Evolutionary conservation across 2,888 invertebrate genomes (phyloP), one percentile per base, ranked within the genome.

Genomic region (Hedya salicella): DNA sequence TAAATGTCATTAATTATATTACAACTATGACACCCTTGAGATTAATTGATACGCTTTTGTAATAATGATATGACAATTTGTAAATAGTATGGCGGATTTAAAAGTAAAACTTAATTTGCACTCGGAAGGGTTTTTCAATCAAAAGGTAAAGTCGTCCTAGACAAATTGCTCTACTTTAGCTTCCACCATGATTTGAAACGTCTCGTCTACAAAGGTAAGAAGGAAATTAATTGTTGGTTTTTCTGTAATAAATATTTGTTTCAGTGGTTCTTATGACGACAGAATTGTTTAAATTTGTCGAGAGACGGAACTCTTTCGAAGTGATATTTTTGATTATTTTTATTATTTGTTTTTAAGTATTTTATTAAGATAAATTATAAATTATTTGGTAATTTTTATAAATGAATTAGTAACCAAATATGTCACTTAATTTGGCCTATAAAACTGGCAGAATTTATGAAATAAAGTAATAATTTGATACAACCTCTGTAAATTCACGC

Each of bases 241-340:
- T 74, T 59, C 48, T 67, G 71, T 73, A 73, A 76, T 78, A 82
- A 82, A 82, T 82, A 81, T 82, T 84, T 83, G 78, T 77, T 74
- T 75, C 71, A 74, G 79, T 71, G 77, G 77, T 71, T 59, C 39
- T 59, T 59, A 67, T 69, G 74, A 75, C 73, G 76, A 79, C 78
- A 32, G 19, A 14, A 48, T 59, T 48, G 56, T 56, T 44, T 56
- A 56, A 56, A 44, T 59, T 36, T 48, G 59, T 48, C 48, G 36
- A 39, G 14, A 11, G 42, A 14, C 48, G 16, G 48, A 59, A 21
- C 36, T 48, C 36, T 59, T 59, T 59, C 36, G 2, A 25, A 36
- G 21, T n/a, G 59, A 48, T 48, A 19, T 46, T 17, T 44, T 17
- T 30, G 14, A 9, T 40, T 40, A 21, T 54, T 42, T 30, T 16